Conservation (phyloP, 2,113 vertebrate species). For the Dascyllus trimaculatus region DNA sequence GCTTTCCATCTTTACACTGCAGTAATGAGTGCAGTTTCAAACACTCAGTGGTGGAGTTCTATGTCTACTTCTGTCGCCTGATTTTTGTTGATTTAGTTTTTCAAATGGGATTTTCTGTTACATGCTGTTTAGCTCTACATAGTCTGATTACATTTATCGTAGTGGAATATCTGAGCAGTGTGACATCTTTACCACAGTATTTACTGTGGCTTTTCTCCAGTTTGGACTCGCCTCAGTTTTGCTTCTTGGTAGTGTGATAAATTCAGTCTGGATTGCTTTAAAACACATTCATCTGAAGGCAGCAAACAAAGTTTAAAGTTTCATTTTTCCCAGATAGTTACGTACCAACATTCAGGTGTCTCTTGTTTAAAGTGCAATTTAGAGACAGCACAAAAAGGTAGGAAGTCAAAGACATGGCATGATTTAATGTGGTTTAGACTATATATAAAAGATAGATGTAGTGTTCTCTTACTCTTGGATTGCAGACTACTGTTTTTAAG, state of each 20-base stretch:
- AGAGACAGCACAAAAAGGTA: too few relatives aligned
- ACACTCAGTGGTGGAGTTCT: background rate
- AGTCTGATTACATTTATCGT: conserved; percentile 9
- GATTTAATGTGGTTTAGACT: too few relatives aligned
- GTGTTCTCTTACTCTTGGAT: too few relatives aligned
- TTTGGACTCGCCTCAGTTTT: background rate
- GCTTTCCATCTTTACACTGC: background rate
- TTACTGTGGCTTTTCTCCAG: conserved; percentile 2
- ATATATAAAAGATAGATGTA: too few relatives aligned
- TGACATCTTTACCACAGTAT: background rate
- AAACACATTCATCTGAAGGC: background rate
- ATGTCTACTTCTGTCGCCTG: background rate
- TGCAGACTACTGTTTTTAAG: too few relatives aligned
- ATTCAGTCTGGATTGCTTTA: background rate
- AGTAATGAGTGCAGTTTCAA: background rate
- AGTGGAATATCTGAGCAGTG: background rate
- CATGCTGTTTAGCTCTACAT: background rate
- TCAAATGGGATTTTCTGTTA: background rate
- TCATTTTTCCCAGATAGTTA: background rate
- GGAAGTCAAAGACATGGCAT: too few relatives aligned
- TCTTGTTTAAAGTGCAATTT: background rate
- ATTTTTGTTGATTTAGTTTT: background rate
- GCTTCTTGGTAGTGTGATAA: background rate
- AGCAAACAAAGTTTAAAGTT: background rate
- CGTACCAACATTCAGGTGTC: background rate